Evolutionary conservation across 2,113 vertebrate species (phyloP), one percentile per base, ranked within the genome.

Genomic region (Lophotis ruficrista): DNA sequence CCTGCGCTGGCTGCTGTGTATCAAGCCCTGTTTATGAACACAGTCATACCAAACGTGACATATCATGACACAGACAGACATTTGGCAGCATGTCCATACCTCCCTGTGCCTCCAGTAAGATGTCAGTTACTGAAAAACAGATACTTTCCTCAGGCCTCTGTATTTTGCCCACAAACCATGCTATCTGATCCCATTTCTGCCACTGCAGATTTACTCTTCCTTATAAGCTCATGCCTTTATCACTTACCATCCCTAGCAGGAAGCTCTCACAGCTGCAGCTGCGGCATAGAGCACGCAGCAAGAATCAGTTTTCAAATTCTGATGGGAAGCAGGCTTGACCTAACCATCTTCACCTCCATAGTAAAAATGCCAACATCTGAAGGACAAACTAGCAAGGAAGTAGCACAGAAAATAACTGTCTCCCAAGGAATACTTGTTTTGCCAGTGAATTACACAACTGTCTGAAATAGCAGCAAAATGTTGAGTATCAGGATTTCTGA

Each of bases 201-300:
- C 50, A 66, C 81, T 57, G 75, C 22, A 0, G 27, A 50, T 50
- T 88, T 77, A 35, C 54, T 81, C 50, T 69, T 94, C 89, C 93
- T 76, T 79, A 77, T 48, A 81, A 83, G 75, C 72, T 66, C 90
- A 38, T 33, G 53, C 25, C 41, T 80, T 77, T 50, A 45, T 47
- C 79, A 37, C 31, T n/a, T 20, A n/a, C 30, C 58, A 54, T 41
- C 21, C 71, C 47, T 38, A 48, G 78, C 77, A 91, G 64, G 65
- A 87, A 89, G 56, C 43, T 45, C 35, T 9, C 82, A 22, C 60
- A 60, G 62, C 6, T 60, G 53, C 50, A 94, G 90, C 57, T 31
- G 47, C 5, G 31, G 78, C 48, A 61, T 4, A 48, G 14, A 70
- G 47, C 38, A 4, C 0, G 2, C 8, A 68, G 53, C 0, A 1